Percentiles rank a stretch among this genome's conserved stretches.
These are phyloP conservation scores for Andrena haemorrhoa DNA, from an alignment of 2,888 invertebrate species.

Conservation along the genomic window DNA sequence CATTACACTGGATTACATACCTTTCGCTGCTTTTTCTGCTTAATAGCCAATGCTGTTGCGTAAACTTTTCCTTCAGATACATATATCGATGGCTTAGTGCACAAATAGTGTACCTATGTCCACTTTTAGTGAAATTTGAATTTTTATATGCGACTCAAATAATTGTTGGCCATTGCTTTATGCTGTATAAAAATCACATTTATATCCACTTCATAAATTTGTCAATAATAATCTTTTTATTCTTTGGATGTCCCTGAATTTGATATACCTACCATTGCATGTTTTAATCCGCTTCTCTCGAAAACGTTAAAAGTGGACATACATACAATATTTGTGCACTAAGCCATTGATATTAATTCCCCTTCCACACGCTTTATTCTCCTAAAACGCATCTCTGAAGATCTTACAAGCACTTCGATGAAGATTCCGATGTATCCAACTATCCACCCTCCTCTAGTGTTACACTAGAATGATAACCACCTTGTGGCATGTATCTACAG, in stretches of 20 bases:
- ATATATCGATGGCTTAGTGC: constrained; percentile 53
- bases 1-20: constrained; percentile 26
- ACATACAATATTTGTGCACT: too few relatives aligned
- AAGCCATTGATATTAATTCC: neutral
- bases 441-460: neutral
- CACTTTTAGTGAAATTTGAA: too few relatives aligned
- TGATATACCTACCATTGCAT: too few relatives aligned
- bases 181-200: too few relatives aligned
- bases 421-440: constrained; percentile 34
- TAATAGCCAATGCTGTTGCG: constrained; percentile 14
- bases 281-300: too few relatives aligned
- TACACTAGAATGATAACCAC: too few relatives aligned
- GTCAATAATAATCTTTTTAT: constrained; percentile 44
- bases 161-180: too few relatives aligned
- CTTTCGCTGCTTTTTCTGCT: constrained; percentile 30
- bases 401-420: constrained; percentile 23
- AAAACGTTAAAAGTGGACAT: too few relatives aligned
- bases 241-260: constrained; percentile 54
- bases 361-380: neutral
- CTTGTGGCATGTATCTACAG: too few relatives aligned
- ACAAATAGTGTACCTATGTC: too few relatives aligned
- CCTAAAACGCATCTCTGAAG: neutral
- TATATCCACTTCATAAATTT: too few relatives aligned
- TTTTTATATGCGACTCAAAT: too few relatives aligned
- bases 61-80: constrained; percentile 60